phyloP scores from a whole-genome alignment of 2,113 vertebrate species.

The Psephotus haematonotus region DNA sequence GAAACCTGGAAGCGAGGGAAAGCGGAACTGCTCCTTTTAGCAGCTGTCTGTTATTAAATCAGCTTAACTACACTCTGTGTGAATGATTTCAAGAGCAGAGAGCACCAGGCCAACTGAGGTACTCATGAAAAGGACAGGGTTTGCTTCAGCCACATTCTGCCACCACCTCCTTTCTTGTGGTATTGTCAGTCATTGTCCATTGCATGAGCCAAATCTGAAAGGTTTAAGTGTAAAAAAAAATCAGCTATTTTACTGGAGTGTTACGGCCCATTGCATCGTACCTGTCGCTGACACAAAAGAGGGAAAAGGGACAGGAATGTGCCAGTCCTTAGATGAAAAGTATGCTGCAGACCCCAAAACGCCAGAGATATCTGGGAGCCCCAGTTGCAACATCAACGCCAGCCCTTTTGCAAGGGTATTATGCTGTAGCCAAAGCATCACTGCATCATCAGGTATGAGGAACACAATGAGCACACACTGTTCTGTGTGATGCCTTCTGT shows the following conservation, averaged over 20 bases:
- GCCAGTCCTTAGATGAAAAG: not conserved
- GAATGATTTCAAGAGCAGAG: accelerated
- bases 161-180: not conserved
- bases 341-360: not conserved
- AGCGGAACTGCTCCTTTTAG: not conserved
- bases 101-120: not conserved
- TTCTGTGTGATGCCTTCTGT: not conserved
- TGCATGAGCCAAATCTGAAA: not conserved
- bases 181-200: not conserved
- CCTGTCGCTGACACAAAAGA: not conserved
- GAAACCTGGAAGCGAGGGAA: not conserved
- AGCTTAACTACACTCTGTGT: not conserved
- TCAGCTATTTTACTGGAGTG: not conserved
- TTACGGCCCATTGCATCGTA: accelerated
- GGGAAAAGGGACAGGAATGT: not conserved
- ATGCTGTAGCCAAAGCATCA: not conserved
- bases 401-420: not conserved
- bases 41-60: not conserved
- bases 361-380: not conserved
- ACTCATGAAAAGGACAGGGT: not conserved
- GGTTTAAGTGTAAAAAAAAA: not conserved
- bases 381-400: accelerated
- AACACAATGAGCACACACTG: not conserved
- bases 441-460: not conserved
- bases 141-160: not conserved